A percentile compares a stretch with the other conserved stretches of the same genome.
Conservation (phyloP, 2,888 invertebrate genomes). For the Morinoia aosen region DNA sequence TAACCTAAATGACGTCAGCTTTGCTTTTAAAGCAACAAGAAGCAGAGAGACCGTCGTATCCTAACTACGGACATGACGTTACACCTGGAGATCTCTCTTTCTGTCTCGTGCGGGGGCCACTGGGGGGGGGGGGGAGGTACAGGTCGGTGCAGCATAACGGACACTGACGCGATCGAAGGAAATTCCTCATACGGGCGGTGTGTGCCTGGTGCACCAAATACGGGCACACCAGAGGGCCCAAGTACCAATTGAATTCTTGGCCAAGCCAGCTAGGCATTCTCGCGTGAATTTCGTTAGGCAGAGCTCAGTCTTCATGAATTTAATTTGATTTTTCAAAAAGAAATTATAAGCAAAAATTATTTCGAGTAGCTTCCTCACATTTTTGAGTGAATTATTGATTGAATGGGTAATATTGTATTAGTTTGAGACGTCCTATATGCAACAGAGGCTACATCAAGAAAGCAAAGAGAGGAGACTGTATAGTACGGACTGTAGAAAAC, state of each 20-base stretch:
- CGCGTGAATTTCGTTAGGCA: neutral
- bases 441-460: too few species aligned
- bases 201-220: neutral
- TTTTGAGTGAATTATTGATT: too few species aligned
- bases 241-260: neutral
- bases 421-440: too few species aligned
- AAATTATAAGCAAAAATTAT: too few species aligned
- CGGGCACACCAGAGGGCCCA: neutral
- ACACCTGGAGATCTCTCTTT: neutral
- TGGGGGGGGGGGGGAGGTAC: neutral
- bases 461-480: too few species aligned
- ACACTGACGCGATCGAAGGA: slow-evolving; percentile 7
- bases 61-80: slow-evolving; percentile 9
- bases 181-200: slow-evolving; percentile 28
- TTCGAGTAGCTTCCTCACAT: too few species aligned
- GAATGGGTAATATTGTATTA: too few species aligned
- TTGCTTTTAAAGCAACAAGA: neutral
- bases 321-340: too few species aligned
- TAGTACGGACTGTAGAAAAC: too few species aligned
- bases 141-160: neutral
- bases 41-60: neutral
- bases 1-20: neutral
- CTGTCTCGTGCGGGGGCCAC: neutral
- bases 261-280: neutral
- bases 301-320: neutral